phyloP scores from a whole-genome alignment of 2,888 invertebrate genomes.

The Scaptomyza tumidula region DNA sequence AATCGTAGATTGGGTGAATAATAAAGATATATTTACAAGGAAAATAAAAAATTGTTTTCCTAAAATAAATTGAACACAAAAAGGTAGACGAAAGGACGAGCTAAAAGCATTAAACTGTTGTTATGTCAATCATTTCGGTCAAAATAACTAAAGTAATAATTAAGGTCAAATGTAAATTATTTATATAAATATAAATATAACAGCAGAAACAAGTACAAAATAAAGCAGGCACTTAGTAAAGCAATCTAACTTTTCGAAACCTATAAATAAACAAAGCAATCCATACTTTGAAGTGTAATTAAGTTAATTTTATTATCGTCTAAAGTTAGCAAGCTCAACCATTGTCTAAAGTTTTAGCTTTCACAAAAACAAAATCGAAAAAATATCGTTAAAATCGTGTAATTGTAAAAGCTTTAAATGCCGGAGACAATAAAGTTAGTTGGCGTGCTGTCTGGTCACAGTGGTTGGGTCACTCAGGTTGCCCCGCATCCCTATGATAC shows the following conservation, averaged over 20 bases:
- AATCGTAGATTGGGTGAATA: neutral
- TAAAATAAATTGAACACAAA: neutral
- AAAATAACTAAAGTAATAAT: neutral
- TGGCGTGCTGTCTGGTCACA: conserved; percentile 97
- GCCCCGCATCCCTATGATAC: conserved; percentile 99
- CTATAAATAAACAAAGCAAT: conserved; percentile 3
- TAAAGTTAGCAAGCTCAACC: neutral
- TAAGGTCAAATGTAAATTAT: neutral
- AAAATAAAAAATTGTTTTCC: neutral
- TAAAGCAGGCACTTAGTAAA: neutral
- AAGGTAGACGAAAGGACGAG: neutral
- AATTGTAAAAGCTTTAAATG: conserved; percentile 84
- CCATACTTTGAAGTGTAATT: neutral
- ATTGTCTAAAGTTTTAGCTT: neutral
- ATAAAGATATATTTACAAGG: neutral
- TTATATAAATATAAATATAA: too few species aligned
- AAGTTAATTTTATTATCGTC: neutral
- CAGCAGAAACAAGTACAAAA: too few species aligned
- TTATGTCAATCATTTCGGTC: neutral
- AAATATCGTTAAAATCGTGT: neutral
- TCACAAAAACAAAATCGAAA: neutral
- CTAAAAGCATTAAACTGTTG: neutral
- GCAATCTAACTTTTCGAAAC: neutral
- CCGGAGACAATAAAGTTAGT: conserved; percentile 95
- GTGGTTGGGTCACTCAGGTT: conserved; percentile 99